phyloP scores from a whole-genome alignment of 2,888 invertebrate genomes.

The Morpho achilles region DNA sequence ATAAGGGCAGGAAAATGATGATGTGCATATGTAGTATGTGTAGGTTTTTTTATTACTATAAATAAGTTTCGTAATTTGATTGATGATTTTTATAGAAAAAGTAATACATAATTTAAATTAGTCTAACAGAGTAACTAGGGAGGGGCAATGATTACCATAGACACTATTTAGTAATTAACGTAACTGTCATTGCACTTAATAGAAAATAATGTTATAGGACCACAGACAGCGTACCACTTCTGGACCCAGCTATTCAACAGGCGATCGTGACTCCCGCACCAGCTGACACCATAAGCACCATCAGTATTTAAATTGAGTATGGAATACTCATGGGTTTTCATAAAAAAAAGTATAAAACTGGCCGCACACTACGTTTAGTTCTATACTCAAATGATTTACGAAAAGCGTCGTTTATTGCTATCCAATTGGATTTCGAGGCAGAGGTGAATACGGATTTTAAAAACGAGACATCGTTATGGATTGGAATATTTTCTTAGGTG shows the following conservation, averaged over 20 bases:
- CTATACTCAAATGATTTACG: conserved; percentile 5
- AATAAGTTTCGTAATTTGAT: neutral
- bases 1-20: too few relatives aligned
- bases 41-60: too few relatives aligned
- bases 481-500: too few relatives aligned
- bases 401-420: neutral
- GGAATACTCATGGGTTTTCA: neutral
- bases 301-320: conserved; percentile 59
- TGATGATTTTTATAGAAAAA: neutral
- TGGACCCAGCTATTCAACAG: conserved; percentile 66
- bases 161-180: too few relatives aligned
- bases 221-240: conserved; percentile 68
- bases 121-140: too few relatives aligned
- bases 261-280: conserved; percentile 63
- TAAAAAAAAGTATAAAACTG: neutral
- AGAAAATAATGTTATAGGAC: conserved; percentile 42
- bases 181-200: too few relatives aligned
- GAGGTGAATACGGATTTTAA: too few relatives aligned
- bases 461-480: too few relatives aligned
- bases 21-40: too few relatives aligned
- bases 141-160: too few relatives aligned
- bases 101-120: too few relatives aligned
- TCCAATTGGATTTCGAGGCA: neutral
- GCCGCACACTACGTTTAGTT: conserved; percentile 6
- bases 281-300: conserved; percentile 72